These are phyloP conservation scores for Emydoidea blandingii DNA, from an alignment of 2,797 vertebrate genomes.

Conservation along the genomic window DNA sequence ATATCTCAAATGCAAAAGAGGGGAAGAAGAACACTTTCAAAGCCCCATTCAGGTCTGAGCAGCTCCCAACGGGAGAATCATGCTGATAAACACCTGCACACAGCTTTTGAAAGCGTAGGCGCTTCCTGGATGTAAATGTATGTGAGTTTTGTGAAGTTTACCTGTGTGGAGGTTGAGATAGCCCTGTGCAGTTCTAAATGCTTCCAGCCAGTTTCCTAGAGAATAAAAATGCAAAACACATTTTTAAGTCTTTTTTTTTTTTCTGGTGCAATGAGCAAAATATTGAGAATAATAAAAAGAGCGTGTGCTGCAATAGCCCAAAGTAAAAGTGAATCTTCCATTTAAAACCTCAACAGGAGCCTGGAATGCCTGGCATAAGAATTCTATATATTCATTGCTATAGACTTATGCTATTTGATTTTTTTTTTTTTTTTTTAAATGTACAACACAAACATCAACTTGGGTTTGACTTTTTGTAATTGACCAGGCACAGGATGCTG, in stretches of 20 bases:
- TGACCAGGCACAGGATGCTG: background rate
- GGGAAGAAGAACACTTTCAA: background rate
- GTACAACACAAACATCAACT: background rate
- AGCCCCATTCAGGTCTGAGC: background rate
- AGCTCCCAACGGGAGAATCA: background rate
- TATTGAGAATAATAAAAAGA: background rate
- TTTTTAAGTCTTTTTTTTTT: background rate
- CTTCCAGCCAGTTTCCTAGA: background rate
- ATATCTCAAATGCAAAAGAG: background rate
- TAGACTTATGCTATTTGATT: background rate
- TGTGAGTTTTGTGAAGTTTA: background rate
- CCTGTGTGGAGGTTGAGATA: background rate
- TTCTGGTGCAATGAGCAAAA: background rate
- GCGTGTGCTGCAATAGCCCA: background rate
- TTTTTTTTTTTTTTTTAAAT: background rate
- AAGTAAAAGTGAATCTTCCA: background rate
- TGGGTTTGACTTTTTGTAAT: background rate
- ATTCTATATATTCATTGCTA: constrained; percentile 2
- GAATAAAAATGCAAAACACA: background rate
- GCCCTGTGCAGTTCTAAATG: background rate
- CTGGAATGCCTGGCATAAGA: background rate
- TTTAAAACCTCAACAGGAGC: background rate
- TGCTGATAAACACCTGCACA: background rate
- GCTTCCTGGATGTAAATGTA: background rate
- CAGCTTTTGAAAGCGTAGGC: background rate